A percentile compares a stretch with the other conserved stretches of the same genome.
Conservation (phyloP, 2,113 vertebrate species). For the Hippocampus guttulatus region DNA sequence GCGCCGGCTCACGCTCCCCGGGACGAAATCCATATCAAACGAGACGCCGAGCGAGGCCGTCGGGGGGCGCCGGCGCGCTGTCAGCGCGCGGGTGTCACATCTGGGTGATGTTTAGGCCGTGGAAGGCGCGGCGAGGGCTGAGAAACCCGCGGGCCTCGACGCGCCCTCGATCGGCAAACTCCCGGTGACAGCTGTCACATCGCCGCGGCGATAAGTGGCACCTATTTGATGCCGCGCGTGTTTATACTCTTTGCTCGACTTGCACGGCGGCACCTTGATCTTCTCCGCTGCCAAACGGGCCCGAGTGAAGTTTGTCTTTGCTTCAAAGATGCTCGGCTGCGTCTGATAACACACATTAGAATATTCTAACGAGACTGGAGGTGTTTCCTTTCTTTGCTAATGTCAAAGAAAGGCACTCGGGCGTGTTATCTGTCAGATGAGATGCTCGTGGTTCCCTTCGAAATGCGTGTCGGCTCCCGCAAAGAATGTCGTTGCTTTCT, state of each 20-base stretch:
- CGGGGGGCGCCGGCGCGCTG: slow-evolving; percentile 14
- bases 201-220: slow-evolving; percentile 47
- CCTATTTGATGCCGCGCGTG: slow-evolving; percentile 39
- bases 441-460: background rate
- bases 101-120: slow-evolving; percentile 47
- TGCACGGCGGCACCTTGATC: slow-evolving; percentile 39
- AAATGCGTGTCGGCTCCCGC: background rate
- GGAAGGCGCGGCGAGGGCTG: slow-evolving; percentile 39
- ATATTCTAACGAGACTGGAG: background rate
- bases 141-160: slow-evolving; percentile 41
- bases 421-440: slow-evolving; percentile 13
- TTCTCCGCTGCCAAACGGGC: slow-evolving; percentile 22
- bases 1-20: background rate
- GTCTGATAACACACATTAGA: background rate
- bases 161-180: slow-evolving; percentile 33
- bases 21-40: background rate
- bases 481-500: background rate
- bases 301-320: background rate
- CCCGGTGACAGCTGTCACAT: slow-evolving; percentile 54
- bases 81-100: slow-evolving; percentile 28
- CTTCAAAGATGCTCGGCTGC: background rate
- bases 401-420: slow-evolving; percentile 18
- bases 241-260: slow-evolving; percentile 56
- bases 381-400: slow-evolving; percentile 9
- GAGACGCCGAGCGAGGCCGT: background rate